Conservation (phyloP, 2,113 vertebrate genomes). For the Prionailurus viverrinus region DNA sequence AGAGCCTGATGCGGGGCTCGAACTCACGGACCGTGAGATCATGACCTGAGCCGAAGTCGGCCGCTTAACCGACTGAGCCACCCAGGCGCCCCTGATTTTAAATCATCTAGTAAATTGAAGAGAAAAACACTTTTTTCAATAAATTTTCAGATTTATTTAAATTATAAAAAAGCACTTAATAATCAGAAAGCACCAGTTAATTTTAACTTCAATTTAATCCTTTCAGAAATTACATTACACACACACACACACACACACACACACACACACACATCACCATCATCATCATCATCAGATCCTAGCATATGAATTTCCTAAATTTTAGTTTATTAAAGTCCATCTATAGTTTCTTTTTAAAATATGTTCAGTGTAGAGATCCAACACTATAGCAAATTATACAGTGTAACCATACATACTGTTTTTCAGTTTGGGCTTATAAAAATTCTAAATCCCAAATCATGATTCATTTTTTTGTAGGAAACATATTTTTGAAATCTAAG, state of each 20-base stretch:
- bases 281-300: neutral
- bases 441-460: neutral
- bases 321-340: neutral
- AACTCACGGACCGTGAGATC: no score
- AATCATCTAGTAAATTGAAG: neutral
- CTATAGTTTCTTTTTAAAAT: neutral
- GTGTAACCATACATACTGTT: neutral
- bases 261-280: no score
- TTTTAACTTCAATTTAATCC: neutral
- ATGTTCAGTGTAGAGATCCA: neutral
- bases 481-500: slow-evolving; percentile 14
- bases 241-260: no score
- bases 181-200: neutral
- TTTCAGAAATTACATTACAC: neutral
- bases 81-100: no score
- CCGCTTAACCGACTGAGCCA: no score
- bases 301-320: neutral
- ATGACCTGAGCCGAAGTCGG: no score
- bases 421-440: neutral
- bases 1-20: no score
- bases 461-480: neutral
- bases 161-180: neutral
- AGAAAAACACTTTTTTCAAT: neutral
- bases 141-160: neutral
- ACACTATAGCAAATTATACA: neutral